Percentiles rank a stretch among this genome's conserved stretches.
phyloP scores from a whole-genome alignment of 2,888 invertebrate species.

The Electrophaes corylata region DNA sequence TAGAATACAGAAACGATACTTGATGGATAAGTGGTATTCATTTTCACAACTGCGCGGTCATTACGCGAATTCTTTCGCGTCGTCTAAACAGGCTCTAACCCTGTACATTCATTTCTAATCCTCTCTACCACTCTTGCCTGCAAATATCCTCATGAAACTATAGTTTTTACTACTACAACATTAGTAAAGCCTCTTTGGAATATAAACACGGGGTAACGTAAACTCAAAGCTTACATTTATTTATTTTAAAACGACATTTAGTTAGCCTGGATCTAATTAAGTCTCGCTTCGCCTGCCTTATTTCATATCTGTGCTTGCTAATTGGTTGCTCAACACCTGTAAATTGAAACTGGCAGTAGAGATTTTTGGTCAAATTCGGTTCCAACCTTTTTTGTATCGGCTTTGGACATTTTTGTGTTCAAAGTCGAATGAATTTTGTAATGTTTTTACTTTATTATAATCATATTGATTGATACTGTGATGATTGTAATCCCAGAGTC shows the following conservation, averaged over 20 bases:
- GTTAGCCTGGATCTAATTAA: slow-evolving; percentile 43
- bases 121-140: no score
- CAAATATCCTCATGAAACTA: background rate
- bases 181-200: background rate
- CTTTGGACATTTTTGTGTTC: no score
- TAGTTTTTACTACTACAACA: background rate
- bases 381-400: background rate
- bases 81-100: no score
- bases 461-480: no score
- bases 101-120: no score
- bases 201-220: slow-evolving; percentile 1
- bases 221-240: slow-evolving; percentile 26
- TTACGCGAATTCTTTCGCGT: no score
- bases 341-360: slow-evolving; percentile 54
- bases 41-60: no score
- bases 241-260: slow-evolving; percentile 47
- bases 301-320: slow-evolving; percentile 50
- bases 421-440: no score
- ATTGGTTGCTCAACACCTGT: slow-evolving; percentile 55
- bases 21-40: no score
- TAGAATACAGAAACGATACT: no score
- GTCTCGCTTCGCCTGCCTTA: slow-evolving; percentile 45
- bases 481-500: no score
- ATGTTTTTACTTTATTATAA: no score
- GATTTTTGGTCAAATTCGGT: background rate